These are phyloP conservation scores for Vombatus ursinus DNA, from an alignment of 2,113 vertebrate genomes.

Conservation along the genomic window DNA sequence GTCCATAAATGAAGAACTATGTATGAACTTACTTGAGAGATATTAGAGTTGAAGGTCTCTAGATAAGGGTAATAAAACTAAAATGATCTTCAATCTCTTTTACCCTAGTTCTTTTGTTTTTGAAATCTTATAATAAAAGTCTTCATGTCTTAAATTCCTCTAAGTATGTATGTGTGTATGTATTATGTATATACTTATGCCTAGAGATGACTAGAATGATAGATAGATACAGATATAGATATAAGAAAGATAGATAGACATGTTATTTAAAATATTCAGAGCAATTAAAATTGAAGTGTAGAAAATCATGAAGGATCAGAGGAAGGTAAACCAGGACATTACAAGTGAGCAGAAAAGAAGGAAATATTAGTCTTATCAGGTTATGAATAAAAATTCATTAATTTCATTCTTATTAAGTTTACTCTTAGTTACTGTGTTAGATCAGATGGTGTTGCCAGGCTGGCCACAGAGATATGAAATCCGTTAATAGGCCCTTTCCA, in stretches of 20 bases:
- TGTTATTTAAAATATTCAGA: background rate
- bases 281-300: background rate
- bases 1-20: background rate
- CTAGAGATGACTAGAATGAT: too few species aligned
- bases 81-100: background rate
- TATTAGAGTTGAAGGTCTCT: background rate
- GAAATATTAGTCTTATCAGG: background rate
- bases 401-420: background rate
- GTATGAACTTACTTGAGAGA: background rate
- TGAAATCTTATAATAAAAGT: background rate
- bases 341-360: background rate
- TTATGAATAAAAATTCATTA: background rate
- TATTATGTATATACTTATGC: too few species aligned
- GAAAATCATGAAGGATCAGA: background rate
- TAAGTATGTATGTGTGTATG: too few species aligned
- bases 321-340: background rate
- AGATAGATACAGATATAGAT: too few species aligned
- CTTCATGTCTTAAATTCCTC: background rate
- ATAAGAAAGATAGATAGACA: too few species aligned
- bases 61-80: background rate
- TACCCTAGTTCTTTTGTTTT: background rate
- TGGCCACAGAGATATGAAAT: background rate
- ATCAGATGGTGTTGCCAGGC: background rate
- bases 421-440: background rate
- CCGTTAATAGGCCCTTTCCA: background rate